Base-by-base conservation (phyloP, 2,888 invertebrate species). In the Acanthosepion esculentum region DNA sequence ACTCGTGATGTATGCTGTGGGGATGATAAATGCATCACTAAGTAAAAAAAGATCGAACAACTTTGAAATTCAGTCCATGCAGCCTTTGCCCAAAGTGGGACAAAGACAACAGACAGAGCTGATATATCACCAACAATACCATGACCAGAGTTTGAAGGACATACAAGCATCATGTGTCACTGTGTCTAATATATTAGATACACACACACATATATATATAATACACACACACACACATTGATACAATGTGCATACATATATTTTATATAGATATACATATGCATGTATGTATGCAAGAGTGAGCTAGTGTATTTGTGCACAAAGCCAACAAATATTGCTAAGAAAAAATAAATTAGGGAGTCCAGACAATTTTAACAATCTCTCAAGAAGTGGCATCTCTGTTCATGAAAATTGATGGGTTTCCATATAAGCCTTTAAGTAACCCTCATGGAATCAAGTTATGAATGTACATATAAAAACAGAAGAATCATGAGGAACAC, bases 101-200 rank as follows among this genome's bases (percentile, higher is more conserved):
- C 78, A 78, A 78, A 78, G 78, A 78, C 78, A 15, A 78, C n/a
- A 78, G 78, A 78, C 78, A 78, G 78, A 33, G 92, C 92, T 53
- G 93, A 93, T 93, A 93, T 93, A 53, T 93, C n/a, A 93, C 48
- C 93, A 93, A 93, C 93, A 93, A 93, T 93, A 93, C 93, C 53
- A 93, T 93, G 93, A 53, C 93, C 93, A 48, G n/a, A 93, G 53
- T 53, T 53, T 41, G 48, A 48, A 92, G 92, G 50, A 92, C 50
- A n/a, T 78, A 78, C 78, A 78, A 78, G 78, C 78, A 78, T 78
- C 78, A 78, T 78, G 78, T 78, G 78, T 78, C 78, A 78, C 78
- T 78, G 78, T 78, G n/a, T 78, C 78, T 78, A 78, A 78, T 78
- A 78, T 78, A 78, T 78, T 41, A 41, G 41, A 78, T 78, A 59